These are phyloP conservation scores for Barypeithes pellucidus DNA, from an alignment of 2,888 invertebrate species.

Conservation along the genomic window DNA sequence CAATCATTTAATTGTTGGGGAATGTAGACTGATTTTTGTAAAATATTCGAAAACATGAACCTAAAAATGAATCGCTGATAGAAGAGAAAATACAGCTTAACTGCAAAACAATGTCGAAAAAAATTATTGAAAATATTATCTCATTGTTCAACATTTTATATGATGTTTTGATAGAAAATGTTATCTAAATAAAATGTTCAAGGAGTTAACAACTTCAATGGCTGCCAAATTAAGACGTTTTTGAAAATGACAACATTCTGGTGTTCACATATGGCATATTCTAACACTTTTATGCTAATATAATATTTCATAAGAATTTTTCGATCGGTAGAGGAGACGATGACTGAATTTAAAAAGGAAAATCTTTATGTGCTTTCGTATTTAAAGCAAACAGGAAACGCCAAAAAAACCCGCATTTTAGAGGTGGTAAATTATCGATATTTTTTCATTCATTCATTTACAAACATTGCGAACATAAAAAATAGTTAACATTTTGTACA, in stretches of 20 bases:
- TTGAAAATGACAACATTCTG: slow-evolving; percentile 6
- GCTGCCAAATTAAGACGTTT: background rate
- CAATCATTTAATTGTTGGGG: background rate
- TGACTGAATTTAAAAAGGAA: too few relatives aligned
- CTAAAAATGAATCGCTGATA: slow-evolving; percentile 11
- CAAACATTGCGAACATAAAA: too few relatives aligned
- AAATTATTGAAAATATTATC: background rate
- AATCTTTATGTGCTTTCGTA: too few relatives aligned
- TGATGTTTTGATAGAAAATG: too few relatives aligned
- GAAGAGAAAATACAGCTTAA: background rate
- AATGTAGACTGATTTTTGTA: background rate
- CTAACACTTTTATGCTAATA: background rate
- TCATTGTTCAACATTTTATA: background rate
- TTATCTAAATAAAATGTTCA: too few relatives aligned
- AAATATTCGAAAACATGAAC: slow-evolving; percentile 4
- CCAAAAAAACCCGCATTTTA: too few relatives aligned
- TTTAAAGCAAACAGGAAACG: too few relatives aligned
- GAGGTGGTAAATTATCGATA: too few relatives aligned
- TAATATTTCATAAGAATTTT: slow-evolving; percentile 18
- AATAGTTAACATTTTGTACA: too few relatives aligned
- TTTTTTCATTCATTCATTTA: too few relatives aligned
- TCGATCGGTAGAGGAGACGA: background rate
- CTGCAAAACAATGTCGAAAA: slow-evolving; percentile 4
- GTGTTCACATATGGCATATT: slow-evolving; percentile 2
- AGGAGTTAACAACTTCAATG: background rate